These are phyloP conservation scores for Sinotaia quadrata DNA, from an alignment of 2,888 invertebrate genomes.

Conservation along the genomic window DNA sequence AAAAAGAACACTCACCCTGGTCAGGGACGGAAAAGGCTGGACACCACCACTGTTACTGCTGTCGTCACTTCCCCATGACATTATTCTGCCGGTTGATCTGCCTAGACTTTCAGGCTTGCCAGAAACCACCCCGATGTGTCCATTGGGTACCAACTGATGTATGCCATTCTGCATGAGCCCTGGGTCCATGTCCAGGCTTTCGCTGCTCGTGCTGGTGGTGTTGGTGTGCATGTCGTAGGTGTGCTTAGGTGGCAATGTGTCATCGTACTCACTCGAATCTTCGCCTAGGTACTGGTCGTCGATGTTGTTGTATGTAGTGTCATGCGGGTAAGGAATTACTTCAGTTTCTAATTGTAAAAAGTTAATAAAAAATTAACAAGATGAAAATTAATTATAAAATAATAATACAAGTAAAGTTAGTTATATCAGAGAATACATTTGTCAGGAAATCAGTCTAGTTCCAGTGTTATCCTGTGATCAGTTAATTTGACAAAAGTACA, in stretches of 20 bases:
- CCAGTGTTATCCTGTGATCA: too few relatives aligned
- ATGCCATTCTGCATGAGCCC: slow-evolving; percentile 15
- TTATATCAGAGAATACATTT: too few relatives aligned
- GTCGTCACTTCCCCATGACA: background rate
- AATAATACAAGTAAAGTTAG: background rate
- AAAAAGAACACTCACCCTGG: background rate
- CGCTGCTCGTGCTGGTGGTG: slow-evolving; percentile 31
- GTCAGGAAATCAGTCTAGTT: too few relatives aligned
- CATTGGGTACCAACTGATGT: slow-evolving; percentile 5
- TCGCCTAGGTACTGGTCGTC: slow-evolving; percentile 15
- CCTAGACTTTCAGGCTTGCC: too few relatives aligned
- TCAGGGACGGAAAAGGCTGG: background rate
- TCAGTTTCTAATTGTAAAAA: too few relatives aligned
- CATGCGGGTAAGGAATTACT: slow-evolving; percentile 12
- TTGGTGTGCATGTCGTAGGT: slow-evolving; percentile 25
- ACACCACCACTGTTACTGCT: slow-evolving; percentile 1
- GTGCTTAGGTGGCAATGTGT: slow-evolving; percentile 12
- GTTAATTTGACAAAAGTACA: too few relatives aligned
- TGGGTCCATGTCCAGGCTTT: slow-evolving; percentile 26
- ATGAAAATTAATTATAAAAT: too few relatives aligned
- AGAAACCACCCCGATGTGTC: slow-evolving; percentile 11
- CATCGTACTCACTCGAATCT: slow-evolving; percentile 21
- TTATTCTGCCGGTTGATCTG: background rate
- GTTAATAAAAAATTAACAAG: too few relatives aligned
- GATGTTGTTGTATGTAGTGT: slow-evolving; percentile 4